Conservation (phyloP, 2,797 vertebrate genomes). For the Decapterus maruadsi region DNA sequence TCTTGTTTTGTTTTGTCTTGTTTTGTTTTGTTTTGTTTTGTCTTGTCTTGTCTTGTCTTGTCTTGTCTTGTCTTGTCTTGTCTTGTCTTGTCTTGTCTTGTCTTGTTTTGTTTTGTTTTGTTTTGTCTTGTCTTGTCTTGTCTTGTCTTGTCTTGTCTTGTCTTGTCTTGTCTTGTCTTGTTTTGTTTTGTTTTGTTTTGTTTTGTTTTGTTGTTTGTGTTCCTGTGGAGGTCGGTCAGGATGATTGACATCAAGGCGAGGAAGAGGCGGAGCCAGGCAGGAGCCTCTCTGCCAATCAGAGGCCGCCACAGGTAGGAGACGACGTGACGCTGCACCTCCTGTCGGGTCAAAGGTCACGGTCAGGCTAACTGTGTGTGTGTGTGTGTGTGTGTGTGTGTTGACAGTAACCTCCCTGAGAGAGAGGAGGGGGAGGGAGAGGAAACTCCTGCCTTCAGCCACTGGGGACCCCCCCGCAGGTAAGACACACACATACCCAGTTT, state of each 20-base stretch:
- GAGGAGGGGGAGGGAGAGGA: conserved; percentile 98
- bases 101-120: too few relatives aligned
- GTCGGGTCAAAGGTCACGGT: too few relatives aligned
- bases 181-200: too few relatives aligned
- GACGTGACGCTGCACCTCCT: too few relatives aligned
- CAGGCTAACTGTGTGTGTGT: conserved; percentile 8
- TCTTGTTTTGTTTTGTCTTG: too few relatives aligned
- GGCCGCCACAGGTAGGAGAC: conserved; percentile 73
- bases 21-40: too few relatives aligned
- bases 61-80: too few relatives aligned
- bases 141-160: too few relatives aligned
- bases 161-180: too few relatives aligned
- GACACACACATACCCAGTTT: background rate
- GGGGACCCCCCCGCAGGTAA: conserved; percentile 93
- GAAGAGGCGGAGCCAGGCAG: conserved; percentile 75
- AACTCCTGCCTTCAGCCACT: conserved; percentile 95
- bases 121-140: too few relatives aligned
- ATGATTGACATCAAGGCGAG: conserved; percentile 53
- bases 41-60: too few relatives aligned
- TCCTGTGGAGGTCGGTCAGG: conserved; percentile 66
- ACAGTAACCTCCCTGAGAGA: conserved; percentile 89
- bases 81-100: too few relatives aligned
- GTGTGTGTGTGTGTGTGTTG: conserved; percentile 15
- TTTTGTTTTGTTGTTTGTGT: background rate
- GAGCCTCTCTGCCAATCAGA: conserved; percentile 56